Evolutionary conservation across 2,797 vertebrate species (phyloP).

Genomic region (Lophius americanus): DNA sequence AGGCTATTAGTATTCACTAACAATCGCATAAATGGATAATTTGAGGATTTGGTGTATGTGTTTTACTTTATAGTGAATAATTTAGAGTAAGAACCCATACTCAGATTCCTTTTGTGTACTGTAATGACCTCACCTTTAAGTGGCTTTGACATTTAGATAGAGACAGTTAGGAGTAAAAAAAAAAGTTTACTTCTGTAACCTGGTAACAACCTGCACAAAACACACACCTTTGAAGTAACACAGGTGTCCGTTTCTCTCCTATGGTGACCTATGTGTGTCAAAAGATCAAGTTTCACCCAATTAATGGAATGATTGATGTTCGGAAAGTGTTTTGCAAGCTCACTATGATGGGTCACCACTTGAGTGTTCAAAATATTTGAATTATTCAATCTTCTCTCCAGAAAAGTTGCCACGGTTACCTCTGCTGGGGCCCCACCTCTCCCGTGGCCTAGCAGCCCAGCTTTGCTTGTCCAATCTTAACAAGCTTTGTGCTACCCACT

Average conservation of each 20-base stretch:
- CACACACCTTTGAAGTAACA: conserved; percentile 38
- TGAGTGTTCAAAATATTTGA: conserved; percentile 58
- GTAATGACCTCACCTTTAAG: neutral
- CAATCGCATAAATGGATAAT: too few relatives aligned
- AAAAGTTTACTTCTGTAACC: conserved; percentile 57
- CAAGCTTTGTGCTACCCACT: conserved; percentile 89
- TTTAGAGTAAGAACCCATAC: neutral
- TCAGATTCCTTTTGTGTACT: neutral
- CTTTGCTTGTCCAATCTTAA: conserved; percentile 89
- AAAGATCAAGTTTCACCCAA: conserved; percentile 52
- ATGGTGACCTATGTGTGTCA: conserved; percentile 40
- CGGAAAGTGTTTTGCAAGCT: conserved; percentile 41
- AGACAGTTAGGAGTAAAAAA: conserved; percentile 19
- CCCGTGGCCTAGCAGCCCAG: conserved; percentile 60
- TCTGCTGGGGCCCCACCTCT: conserved; percentile 66
- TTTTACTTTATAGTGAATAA: neutral
- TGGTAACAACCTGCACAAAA: conserved; percentile 58
- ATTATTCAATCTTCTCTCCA: conserved; percentile 68
- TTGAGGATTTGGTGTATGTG: neutral
- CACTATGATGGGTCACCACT: conserved; percentile 11
- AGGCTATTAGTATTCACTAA: too few relatives aligned
- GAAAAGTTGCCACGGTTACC: conserved; percentile 82
- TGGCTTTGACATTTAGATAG: neutral
- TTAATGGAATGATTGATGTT: conserved; percentile 54
- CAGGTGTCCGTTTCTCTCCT: conserved; percentile 62